These are phyloP conservation scores for Euplexia lucipara DNA, from an alignment of 2,888 invertebrate species.

Conservation along the genomic window DNA sequence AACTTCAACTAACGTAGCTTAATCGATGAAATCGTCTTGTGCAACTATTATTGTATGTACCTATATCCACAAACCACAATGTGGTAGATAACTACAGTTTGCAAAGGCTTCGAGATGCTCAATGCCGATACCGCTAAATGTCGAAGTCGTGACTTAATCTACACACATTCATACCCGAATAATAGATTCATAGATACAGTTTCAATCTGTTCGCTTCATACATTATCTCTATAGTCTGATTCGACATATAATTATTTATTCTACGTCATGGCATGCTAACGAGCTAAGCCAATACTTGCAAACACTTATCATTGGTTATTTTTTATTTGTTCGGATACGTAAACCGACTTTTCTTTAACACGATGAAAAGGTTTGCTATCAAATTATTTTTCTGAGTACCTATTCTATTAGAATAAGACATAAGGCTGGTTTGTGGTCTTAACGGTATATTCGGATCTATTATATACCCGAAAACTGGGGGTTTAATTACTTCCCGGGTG, in stretches of 20 bases:
- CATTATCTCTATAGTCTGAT: constrained; percentile 59
- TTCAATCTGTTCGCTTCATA: constrained; percentile 56
- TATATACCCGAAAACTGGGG: too few species aligned
- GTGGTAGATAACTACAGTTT: neutral
- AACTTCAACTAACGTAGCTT: too few species aligned
- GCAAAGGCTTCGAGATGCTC: constrained; percentile 37
- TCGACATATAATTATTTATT: constrained; percentile 40
- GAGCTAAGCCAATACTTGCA: constrained; percentile 35
- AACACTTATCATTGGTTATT: constrained; percentile 38
- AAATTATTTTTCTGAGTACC: neutral
- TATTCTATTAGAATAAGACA: too few species aligned
- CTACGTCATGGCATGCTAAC: constrained; percentile 59
- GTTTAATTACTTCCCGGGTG: too few species aligned
- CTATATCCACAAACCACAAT: neutral
- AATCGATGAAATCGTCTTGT: too few species aligned
- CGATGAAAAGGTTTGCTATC: constrained; percentile 1
- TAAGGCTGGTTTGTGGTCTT: too few species aligned
- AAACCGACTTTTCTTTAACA: constrained; percentile 37
- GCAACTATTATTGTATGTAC: too few species aligned
- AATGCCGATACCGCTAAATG: constrained; percentile 63
- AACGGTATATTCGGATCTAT: too few species aligned
- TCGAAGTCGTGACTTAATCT: constrained; percentile 71
- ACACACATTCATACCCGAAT: constrained; percentile 43
- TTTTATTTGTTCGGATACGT: constrained; percentile 36
- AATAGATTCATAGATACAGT: constrained; percentile 36